Conservation (phyloP, 2,797 vertebrate species). For the Antennarius maculatus region DNA sequence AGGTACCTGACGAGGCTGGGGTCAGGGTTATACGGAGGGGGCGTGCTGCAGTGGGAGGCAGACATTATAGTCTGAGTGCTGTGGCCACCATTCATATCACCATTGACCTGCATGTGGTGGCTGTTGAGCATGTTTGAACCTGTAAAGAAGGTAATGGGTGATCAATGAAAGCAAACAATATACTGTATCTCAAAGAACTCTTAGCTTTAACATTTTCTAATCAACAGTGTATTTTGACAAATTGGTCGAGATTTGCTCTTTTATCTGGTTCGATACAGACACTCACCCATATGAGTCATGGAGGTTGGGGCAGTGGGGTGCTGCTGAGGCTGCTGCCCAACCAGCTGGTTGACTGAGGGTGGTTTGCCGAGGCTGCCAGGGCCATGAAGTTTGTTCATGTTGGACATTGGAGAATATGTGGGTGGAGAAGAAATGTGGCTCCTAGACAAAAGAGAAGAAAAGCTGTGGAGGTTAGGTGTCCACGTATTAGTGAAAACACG, state of each 20-base stretch:
- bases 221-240: neutral
- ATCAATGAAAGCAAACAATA: conserved; percentile 20
- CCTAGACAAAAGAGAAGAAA: conserved; percentile 69
- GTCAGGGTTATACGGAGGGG: conserved; percentile 97
- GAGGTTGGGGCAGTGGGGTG: conserved; percentile 71
- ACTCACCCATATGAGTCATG: conserved; percentile 91
- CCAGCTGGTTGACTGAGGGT: conserved; percentile 91
- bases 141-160: conserved; percentile 52
- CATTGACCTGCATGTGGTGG: conserved; percentile 89
- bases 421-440: conserved; percentile 85
- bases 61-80: conserved; percentile 91
- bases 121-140: conserved; percentile 89
- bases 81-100: conserved; percentile 93
- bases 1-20: conserved; percentile 97
- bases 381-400: conserved; percentile 88
- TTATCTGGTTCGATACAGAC: neutral
- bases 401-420: conserved; percentile 88
- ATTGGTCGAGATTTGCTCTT: neutral
- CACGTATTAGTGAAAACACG: neutral
- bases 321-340: conserved; percentile 90
- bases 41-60: conserved; percentile 93
- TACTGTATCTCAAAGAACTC: neutral
- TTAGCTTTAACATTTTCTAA: neutral
- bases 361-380: conserved; percentile 87
- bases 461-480: conserved; percentile 8